These are phyloP conservation scores for Lepidurus packardi DNA, from an alignment of 1,140 invertebrate genomes.

Conservation along the genomic window DNA sequence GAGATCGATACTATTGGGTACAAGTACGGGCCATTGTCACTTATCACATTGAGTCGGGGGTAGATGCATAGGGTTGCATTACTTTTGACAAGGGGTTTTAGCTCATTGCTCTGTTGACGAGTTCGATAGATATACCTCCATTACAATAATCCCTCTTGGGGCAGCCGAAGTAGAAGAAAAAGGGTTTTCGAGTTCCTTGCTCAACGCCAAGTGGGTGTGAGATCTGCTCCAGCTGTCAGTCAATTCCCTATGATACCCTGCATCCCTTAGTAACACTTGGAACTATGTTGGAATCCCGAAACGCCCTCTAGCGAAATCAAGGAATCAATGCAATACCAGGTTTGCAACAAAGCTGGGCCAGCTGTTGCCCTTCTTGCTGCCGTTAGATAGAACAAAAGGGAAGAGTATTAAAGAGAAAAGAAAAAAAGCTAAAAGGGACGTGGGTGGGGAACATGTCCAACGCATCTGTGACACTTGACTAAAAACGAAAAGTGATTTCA, in stretches of 20 bases:
- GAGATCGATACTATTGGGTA: too few relatives aligned
- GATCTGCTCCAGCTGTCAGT: constrained; percentile 5
- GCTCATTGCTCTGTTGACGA: background rate
- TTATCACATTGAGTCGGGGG: too few relatives aligned
- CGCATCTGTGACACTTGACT: constrained; percentile 8
- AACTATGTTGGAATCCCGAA: too few relatives aligned
- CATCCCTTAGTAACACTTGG: too few relatives aligned
- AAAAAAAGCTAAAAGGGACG: background rate
- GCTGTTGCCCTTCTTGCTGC: background rate
- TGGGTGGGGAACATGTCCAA: background rate
- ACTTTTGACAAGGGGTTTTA: background rate
- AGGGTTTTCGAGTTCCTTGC: background rate
- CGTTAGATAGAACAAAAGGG: background rate
- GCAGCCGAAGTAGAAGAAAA: background rate
- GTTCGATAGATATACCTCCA: background rate
- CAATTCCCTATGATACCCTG: background rate
- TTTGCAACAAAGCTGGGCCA: background rate
- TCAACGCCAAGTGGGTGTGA: background rate
- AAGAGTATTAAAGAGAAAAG: background rate
- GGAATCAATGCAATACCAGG: background rate
- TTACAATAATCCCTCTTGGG: background rate
- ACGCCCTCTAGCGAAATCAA: background rate
- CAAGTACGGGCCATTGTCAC: too few relatives aligned
- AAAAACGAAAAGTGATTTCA: too few relatives aligned
- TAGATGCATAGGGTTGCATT: background rate